phyloP scores from a whole-genome alignment of 2,113 vertebrate species.

The Meles meles region DNA sequence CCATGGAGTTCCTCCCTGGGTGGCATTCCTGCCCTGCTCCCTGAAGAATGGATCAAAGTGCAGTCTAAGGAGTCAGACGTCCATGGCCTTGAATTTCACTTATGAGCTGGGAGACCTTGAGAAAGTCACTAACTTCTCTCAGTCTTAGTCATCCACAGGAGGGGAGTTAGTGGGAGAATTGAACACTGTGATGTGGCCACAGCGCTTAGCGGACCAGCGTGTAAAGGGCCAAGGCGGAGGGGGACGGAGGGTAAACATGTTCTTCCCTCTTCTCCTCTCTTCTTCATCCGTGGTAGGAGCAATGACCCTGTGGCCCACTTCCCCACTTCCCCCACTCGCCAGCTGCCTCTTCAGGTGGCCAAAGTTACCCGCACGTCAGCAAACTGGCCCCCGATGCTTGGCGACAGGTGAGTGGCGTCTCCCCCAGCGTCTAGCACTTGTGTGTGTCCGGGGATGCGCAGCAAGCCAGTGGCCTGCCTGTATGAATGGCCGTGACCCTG shows the following conservation, averaged over 20 bases:
- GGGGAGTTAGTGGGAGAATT: no score
- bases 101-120: background rate
- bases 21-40: background rate
- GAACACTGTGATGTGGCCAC: background rate
- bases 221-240: background rate
- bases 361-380: background rate
- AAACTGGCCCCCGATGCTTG: background rate
- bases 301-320: background rate
- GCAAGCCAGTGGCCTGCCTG: background rate
- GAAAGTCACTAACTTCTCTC: background rate
- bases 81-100: background rate
- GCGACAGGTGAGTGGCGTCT: background rate
- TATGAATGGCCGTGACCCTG: background rate
- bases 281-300: background rate
- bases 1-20: fast-evolving
- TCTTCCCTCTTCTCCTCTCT: background rate
- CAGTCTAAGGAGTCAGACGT: background rate
- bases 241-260: no score
- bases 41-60: background rate
- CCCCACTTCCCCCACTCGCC: background rate
- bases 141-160: background rate
- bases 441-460: background rate
- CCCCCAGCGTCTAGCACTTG: fast-evolving
- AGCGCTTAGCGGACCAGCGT: background rate
- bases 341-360: background rate